Base-by-base conservation (phyloP, 1,140 invertebrate species). In the Stenopsyche tienmushanensis region DNA sequence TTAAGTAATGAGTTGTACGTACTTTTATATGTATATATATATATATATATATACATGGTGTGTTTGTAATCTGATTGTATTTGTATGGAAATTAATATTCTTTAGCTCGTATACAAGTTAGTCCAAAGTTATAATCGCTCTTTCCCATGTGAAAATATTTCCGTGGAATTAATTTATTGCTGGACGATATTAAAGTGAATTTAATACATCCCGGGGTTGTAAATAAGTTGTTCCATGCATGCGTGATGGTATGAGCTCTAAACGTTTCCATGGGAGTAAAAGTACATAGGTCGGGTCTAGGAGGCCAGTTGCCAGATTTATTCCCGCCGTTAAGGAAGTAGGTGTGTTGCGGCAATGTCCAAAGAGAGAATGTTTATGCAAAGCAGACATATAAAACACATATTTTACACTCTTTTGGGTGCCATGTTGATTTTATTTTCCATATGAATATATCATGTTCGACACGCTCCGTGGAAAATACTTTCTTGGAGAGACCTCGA, bases 291-390 rank as follows among this genome's bases (percentile, higher is more conserved):
- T n/a, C n/a, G n/a, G 44, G 44, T 5, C 9, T 45, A 45, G 17
- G 13, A 39, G 29, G 29, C 29, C 44, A 45, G 17, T 21, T 24
- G 20, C 29, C 39, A 64, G 66, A 68, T 68, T 68, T 68, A 68
- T 68, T 47, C 39, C 41, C 24, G 21, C 55, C 25, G 62, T 63
- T 64, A 68, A 63, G 60, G 55, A 53, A 44, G 55, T 57, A 18
- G 54, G 18, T 45, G 50, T 23, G 49, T 49, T 44, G 29, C 26
- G 25, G 53, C 13, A 8, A 13, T 17, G 20, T 60, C 42, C 57
- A 18, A 5, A 18, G 20, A n/a, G 7, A n/a, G 17, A 44, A 60
- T 44, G 57, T 60, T 47, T 60, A 44, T 60, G 42, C 42, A 45
- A 45, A 60, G 23, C 45, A 47, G 45, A 23, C 59, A 50, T 26